These are phyloP conservation scores for Rhabdornis inornatus DNA, from an alignment of 2,113 vertebrate species.

Conservation along the genomic window DNA sequence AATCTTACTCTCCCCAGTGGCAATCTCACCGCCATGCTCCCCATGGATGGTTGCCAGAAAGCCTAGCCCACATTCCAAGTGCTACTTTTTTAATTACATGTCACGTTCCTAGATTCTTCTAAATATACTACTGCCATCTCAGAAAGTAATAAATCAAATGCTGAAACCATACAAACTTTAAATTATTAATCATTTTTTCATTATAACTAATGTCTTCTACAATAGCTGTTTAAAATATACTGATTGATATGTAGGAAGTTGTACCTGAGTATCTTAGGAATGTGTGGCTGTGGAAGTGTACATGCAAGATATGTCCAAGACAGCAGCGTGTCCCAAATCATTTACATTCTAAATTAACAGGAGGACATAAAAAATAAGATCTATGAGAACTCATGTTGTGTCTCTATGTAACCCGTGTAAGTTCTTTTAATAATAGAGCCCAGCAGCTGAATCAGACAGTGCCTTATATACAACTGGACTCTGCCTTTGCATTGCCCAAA, in stretches of 20 bases:
- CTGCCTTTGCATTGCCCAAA: neutral
- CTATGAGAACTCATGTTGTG: neutral
- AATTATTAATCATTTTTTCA: neutral
- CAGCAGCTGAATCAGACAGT: neutral
- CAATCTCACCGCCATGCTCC: neutral
- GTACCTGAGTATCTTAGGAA: neutral
- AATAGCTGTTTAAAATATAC: neutral
- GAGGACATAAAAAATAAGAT: neutral
- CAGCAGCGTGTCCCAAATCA: neutral
- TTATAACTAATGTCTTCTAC: neutral
- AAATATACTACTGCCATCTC: neutral
- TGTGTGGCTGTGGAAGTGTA: neutral
- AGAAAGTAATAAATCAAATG: neutral
- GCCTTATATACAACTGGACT: neutral
- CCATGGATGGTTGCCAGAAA: neutral
- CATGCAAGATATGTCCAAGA: neutral
- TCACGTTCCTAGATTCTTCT: neutral
- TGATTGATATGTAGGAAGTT: neutral
- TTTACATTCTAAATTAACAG: neutral
- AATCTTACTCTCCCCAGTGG: neutral
- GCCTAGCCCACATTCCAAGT: neutral
- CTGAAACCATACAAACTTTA: neutral
- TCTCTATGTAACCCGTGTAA: neutral
- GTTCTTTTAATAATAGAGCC: neutral
- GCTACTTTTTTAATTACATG: neutral